Base-by-base conservation (phyloP, 1,140 invertebrate species). In the Nylanderia fulva region DNA sequence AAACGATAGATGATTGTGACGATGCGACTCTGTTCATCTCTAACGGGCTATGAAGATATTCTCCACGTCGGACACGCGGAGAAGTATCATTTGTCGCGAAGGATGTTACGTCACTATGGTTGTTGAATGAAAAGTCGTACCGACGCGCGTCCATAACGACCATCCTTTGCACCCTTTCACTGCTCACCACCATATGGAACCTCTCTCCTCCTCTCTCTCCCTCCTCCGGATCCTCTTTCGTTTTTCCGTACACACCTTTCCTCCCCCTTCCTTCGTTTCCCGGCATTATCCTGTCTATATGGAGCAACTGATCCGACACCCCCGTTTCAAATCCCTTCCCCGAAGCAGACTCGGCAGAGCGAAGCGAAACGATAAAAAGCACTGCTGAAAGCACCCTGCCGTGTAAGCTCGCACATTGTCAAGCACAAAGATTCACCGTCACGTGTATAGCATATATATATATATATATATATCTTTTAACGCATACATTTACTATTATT, bases 361-460 rank as follows among this genome's bases (percentile, higher is more conserved):
- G 86, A 91, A 85, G 85, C 88, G 91, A 86, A 84, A 88, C 85
- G 76, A 90, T 90, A 91, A 90, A 91, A 91, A 93, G 91, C 90
- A 92, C 91, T 89, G 91, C 92, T 92, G 88, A 92, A 92, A 93
- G 92, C 92, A 93, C 92, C 89, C 86, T 89, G 87, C 87, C 93
- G 91, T 94, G 91, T 94, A 93, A 94, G 93, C 92, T 94, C 93
- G 93, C 93, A 94, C 93, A 94, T 93, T 94, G 91, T 94, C 91
- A 94, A 93, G 93, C 94, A 94, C 93, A 93, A 92, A 90, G 90
- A 88, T 88, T 87, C 87, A 87, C 85, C 88, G 85, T 61, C 87
- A 64, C 60, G 88, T 88, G 45, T 88, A 89, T 82, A 88, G 58
- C 83, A 60, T 85, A 84, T 61, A 84, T 84, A 61, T 86, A 76